Percentiles rank a stretch among this genome's conserved stretches.
These are phyloP conservation scores for Mormyrus hasselquistii DNA, from an alignment of 2,797 vertebrate genomes.

Conservation along the genomic window DNA sequence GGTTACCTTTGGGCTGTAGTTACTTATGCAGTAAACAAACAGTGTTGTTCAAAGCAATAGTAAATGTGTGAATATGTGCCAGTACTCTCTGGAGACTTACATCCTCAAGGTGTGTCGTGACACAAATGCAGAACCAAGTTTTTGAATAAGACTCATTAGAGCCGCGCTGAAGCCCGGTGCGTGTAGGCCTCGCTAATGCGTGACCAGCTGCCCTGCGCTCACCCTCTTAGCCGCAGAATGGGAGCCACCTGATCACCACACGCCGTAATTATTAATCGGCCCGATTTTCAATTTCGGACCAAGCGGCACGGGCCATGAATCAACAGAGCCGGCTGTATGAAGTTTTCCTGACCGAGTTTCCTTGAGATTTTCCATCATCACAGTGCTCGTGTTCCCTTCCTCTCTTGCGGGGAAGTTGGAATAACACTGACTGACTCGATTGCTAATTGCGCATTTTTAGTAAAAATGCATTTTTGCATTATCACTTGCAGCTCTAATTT, in stretches of 20 bases:
- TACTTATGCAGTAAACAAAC: constrained; percentile 8
- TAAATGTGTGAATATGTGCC: constrained; percentile 3
- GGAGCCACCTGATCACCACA: background rate
- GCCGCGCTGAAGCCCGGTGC: background rate
- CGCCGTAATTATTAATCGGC: background rate
- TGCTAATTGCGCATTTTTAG: background rate
- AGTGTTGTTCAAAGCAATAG: background rate
- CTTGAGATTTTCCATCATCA: background rate
- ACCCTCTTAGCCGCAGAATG: background rate
- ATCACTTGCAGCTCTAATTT: background rate
- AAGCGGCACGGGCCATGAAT: background rate
- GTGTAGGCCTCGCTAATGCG: background rate
- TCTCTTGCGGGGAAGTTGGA: background rate
- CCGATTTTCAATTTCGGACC: background rate
- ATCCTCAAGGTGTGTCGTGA: constrained; percentile 7
- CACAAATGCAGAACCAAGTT: constrained; percentile 1
- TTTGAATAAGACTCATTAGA: constrained; percentile 5
- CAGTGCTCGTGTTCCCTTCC: background rate
- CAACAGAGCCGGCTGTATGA: background rate
- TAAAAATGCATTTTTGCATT: background rate
- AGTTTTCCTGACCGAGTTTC: constrained; percentile 2
- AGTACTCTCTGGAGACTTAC: background rate
- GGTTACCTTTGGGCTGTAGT: background rate
- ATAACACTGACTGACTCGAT: background rate
- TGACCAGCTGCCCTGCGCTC: background rate